Conservation (phyloP, 1,140 invertebrate species). For the Cotesia typhae region DNA sequence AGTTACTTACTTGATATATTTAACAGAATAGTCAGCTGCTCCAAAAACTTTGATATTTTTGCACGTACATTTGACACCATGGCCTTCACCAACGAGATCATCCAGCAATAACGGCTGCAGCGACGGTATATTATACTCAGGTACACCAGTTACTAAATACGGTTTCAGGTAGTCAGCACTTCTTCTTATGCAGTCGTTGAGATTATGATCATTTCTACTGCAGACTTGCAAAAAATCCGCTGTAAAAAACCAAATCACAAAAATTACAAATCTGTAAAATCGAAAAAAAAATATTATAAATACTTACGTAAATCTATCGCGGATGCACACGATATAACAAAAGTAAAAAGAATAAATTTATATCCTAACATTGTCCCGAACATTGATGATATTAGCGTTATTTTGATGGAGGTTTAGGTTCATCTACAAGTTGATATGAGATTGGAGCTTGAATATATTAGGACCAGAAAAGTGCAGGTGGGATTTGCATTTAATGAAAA, state of each 20-base stretch:
- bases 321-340: not conserved
- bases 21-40: slow-evolving; percentile 70
- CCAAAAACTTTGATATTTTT: slow-evolving; percentile 69
- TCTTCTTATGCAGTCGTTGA: slow-evolving; percentile 67
- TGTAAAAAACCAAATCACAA: slow-evolving; percentile 48
- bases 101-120: slow-evolving; percentile 71
- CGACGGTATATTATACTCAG: slow-evolving; percentile 70
- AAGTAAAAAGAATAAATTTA: not conserved
- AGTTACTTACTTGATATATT: slow-evolving; percentile 65
- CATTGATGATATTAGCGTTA: not conserved
- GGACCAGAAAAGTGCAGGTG: slow-evolving; percentile 20
- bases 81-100: slow-evolving; percentile 67
- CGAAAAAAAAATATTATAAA: not conserved
- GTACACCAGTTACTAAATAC: slow-evolving; percentile 58
- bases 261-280: not conserved
- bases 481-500: slow-evolving; percentile 28
- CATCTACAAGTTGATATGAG: slow-evolving; percentile 1
- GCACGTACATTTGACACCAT: slow-evolving; percentile 66
- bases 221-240: slow-evolving; percentile 73
- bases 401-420: slow-evolving; percentile 4
- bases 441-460: slow-evolving; percentile 28
- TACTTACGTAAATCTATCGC: slow-evolving; percentile 54
- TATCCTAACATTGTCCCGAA: slow-evolving; percentile 19
- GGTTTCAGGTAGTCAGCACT: slow-evolving; percentile 66
- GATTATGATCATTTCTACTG: slow-evolving; percentile 66